Evolutionary conservation across 2,113 vertebrate genomes (phyloP).

Genomic region (Thamnaconus septentrionalis): DNA sequence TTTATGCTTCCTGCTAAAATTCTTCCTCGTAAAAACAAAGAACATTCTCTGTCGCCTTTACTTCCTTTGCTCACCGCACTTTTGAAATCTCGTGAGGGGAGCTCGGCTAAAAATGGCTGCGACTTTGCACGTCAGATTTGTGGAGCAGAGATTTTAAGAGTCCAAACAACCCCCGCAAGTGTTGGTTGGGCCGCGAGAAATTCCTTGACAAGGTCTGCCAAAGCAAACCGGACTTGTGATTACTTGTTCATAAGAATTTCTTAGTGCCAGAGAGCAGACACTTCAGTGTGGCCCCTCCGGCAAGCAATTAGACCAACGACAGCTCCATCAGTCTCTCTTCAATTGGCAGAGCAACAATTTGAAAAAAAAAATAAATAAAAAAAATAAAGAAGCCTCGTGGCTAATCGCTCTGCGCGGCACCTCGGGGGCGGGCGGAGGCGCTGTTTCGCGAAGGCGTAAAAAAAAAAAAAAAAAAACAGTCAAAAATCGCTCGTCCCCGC

Average conservation of each 20-base stretch:
- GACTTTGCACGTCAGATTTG: too few relatives aligned
- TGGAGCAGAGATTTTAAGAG: too few relatives aligned
- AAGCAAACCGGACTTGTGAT: conserved; percentile 48
- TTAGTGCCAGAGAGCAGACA: conserved; percentile 24
- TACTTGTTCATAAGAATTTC: conserved; percentile 51
- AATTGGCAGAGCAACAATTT: conserved; percentile 60
- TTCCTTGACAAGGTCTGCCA: conserved; percentile 41
- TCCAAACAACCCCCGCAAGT: too few relatives aligned
- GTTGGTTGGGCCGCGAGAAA: conserved; percentile 17
- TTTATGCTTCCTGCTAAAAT: too few relatives aligned
- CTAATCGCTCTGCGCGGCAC: conserved; percentile 35
- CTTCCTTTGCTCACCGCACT: too few relatives aligned
- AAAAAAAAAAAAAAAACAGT: too few relatives aligned
- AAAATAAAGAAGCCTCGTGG: too few relatives aligned
- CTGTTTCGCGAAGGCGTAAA: conserved; percentile 8
- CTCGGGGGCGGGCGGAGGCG: conserved; percentile 1
- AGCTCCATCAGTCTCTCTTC: conserved; percentile 53
- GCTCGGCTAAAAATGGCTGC: too few relatives aligned
- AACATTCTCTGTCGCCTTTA: too few relatives aligned
- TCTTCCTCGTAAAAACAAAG: too few relatives aligned
- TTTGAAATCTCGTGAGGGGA: too few relatives aligned
- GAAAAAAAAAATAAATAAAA: conserved; percentile 6
- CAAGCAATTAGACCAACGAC: conserved; percentile 63
- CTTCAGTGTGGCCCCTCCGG: conserved; percentile 51
- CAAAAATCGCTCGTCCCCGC: neutral